Base-by-base conservation (phyloP, 1,140 invertebrate genomes). In the Cydia splendana region DNA sequence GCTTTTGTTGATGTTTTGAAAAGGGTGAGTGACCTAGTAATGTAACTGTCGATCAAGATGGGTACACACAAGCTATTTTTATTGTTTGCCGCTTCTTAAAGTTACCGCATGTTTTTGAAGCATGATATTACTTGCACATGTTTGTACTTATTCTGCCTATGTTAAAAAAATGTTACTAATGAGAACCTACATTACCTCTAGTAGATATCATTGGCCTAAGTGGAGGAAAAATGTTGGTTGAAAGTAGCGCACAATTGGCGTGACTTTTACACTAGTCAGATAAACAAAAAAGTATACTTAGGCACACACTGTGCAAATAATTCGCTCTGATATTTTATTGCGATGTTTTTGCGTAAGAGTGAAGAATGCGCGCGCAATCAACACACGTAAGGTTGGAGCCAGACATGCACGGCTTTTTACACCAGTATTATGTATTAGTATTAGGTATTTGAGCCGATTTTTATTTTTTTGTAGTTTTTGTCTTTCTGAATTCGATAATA, bases 1-100 rank as follows among this genome's bases (percentile, higher is more conserved):
- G 57, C 15, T 24, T 62, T 62, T 62, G 57, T 62, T 62, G 53
- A 6, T 24, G 57, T 53, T 53, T 53, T 53, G 57, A 62, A 62
- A 62, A 62, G 57, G 57, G 57, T 62, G 18, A 62, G 57, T 62
- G 57, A 62, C 57, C 57, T 62, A 62, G 9, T 62, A 12, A 24
- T 51, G 30, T 76, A 34, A 65, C 38, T 75, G 74, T 65, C 48
- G 65, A 53, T 75, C 51, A 48, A 53, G n/a, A 75, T 42, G 48
- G n/a, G 12, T 62, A 75, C 24, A 18, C n/a, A 18, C 53, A 57
- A 57, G 57, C 12, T 12, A 20, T 62, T 75, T 62, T 15, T 4
- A 62, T 75, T 34, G 48, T 75, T 42, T 62, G 53, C 28, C n/a
- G 51, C 20, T 62, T 57, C n/a, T 15, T 7, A 24, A 62, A 10